Conservation (phyloP, 2,113 vertebrate species). For the Campylomormyrus numenius region DNA sequence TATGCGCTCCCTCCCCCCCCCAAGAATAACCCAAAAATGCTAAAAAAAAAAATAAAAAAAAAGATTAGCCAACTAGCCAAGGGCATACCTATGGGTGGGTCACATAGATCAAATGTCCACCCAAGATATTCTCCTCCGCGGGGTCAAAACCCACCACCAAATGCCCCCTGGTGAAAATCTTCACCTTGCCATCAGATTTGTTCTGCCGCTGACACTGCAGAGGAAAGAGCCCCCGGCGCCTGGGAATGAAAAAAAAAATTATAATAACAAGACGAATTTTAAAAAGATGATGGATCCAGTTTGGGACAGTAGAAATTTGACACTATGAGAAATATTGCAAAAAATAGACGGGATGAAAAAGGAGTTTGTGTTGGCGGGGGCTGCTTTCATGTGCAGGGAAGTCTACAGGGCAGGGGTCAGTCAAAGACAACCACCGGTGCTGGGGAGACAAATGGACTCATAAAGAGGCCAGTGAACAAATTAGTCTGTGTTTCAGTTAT, state of each 20-base stretch:
- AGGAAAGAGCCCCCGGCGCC: background rate
- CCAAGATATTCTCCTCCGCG: no score
- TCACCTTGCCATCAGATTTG: background rate
- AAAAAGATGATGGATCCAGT: background rate
- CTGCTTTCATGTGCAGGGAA: background rate
- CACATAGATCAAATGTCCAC: no score
- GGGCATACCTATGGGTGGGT: background rate
- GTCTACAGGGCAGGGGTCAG: background rate
- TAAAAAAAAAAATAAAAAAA: background rate
- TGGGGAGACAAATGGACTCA: background rate
- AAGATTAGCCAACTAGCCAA: background rate
- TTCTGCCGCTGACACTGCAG: background rate
- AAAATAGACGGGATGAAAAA: slow-evolving; percentile 23
- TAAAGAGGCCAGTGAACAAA: background rate
- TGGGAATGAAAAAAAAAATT: background rate
- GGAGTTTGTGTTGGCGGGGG: background rate
- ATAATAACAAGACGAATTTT: background rate
- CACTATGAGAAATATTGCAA: background rate
- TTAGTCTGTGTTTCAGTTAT: background rate
- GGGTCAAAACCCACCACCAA: background rate
- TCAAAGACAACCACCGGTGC: background rate
- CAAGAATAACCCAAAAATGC: no score
- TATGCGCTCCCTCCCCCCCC: no score
- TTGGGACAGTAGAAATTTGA: background rate
- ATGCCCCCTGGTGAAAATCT: background rate